phyloP scores from a whole-genome alignment of 2,888 invertebrate species.

The Anarsia innoxiella region DNA sequence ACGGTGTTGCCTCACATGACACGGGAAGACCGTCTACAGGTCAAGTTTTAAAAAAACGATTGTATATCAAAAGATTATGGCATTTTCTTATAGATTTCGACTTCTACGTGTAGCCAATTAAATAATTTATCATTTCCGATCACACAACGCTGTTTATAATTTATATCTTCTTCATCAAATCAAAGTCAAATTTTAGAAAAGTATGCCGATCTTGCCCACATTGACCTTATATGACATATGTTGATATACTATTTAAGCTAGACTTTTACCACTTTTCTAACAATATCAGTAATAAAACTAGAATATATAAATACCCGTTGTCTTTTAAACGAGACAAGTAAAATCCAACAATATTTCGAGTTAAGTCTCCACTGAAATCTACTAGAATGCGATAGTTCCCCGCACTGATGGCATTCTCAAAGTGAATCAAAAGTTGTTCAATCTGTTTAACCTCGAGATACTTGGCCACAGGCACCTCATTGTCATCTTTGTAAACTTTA shows the following conservation, averaged over 20 bases:
- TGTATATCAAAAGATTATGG: no score
- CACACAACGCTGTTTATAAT: no score
- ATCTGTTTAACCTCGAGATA: slow-evolving; percentile 39
- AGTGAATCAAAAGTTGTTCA: slow-evolving; percentile 52
- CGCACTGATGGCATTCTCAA: slow-evolving; percentile 31
- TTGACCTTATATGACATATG: no score
- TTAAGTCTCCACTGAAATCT: slow-evolving; percentile 78
- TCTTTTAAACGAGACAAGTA: slow-evolving; percentile 80
- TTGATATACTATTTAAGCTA: no score
- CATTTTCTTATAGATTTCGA: no score
- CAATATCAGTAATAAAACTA: not conserved
- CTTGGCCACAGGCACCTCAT: slow-evolving; percentile 38
- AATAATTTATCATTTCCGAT: no score
- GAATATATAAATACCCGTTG: slow-evolving; percentile 45
- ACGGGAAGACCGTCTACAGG: no score
- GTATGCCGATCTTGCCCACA: no score
- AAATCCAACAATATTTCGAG: slow-evolving; percentile 81
- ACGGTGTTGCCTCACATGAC: no score
- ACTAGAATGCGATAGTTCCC: slow-evolving; percentile 73
- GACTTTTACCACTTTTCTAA: not conserved
- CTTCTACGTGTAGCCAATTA: no score
- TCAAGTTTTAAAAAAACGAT: no score
- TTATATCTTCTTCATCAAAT: no score
- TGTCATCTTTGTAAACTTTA: slow-evolving; percentile 35
- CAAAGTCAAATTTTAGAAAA: not conserved